Evolutionary conservation across 64 coral and sea anemone species (phyloP).

Genomic region (Montipora capricornis): DNA sequence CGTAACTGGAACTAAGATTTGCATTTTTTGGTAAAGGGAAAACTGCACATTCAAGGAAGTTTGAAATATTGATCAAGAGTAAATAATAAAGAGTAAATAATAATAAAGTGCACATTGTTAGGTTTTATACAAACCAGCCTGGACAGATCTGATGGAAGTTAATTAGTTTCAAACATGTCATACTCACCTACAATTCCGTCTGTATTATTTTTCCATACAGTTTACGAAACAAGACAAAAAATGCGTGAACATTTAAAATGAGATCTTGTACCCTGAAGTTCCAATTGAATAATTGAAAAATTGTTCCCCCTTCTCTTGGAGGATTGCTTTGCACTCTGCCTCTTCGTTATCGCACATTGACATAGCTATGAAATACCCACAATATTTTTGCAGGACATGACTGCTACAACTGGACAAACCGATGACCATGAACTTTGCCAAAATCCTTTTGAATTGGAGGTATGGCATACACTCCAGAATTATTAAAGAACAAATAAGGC

Average conservation of each 20-base stretch:
- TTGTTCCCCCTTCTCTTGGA: too few species aligned
- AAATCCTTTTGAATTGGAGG: neutral
- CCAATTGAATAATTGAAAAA: too few species aligned
- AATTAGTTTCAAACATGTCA: neutral
- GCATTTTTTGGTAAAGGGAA: neutral
- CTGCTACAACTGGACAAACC: too few species aligned
- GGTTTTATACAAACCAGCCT: neutral
- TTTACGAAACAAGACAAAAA: neutral
- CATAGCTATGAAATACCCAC: too few species aligned
- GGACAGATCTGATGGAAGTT: neutral
- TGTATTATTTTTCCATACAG: neutral
- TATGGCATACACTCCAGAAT: neutral
- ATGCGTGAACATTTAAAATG: too few species aligned
- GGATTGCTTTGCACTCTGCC: too few species aligned
- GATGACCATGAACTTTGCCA: neutral
- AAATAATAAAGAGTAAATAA: too few species aligned
- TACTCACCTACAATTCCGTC: neutral
- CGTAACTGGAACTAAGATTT: neutral
- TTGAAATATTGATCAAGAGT: constrained; percentile 2
- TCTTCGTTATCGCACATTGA: too few species aligned
- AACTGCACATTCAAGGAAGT: neutral
- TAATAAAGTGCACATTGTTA: neutral
- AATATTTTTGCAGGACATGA: too few species aligned
- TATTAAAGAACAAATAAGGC: neutral
- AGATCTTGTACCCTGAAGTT: too few species aligned